These are phyloP conservation scores for Zhuqinia jingwanae DNA, from an alignment of 2,888 invertebrate species.

Conservation along the genomic window DNA sequence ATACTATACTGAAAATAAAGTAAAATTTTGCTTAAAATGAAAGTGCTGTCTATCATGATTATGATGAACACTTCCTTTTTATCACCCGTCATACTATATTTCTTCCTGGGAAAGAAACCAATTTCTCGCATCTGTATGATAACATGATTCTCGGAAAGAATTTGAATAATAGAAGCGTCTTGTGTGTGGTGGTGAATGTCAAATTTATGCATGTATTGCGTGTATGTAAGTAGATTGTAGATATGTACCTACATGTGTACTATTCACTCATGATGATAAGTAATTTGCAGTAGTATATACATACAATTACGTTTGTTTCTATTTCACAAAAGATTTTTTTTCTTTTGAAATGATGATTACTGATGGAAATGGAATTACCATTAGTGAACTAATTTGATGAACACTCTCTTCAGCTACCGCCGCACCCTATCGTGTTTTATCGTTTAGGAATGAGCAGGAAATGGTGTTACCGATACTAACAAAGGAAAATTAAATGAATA, in stretches of 20 bases:
- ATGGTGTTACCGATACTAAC: background rate
- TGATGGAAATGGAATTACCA: background rate
- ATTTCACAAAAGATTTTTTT: background rate
- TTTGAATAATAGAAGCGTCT: too few relatives aligned
- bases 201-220: too few relatives aligned
- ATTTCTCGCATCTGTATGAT: constrained; percentile 26
- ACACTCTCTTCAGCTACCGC: background rate
- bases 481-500: constrained; percentile 13
- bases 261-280: background rate
- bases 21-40: too few relatives aligned
- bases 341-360: background rate
- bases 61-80: constrained; percentile 35
- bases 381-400: background rate
- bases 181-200: too few relatives aligned
- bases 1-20: too few relatives aligned
- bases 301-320: too few relatives aligned
- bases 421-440: background rate
- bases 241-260: background rate
- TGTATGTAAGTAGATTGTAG: background rate
- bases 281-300: too few relatives aligned
- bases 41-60: background rate
- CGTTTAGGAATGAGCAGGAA: background rate
- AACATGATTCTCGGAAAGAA: too few relatives aligned
- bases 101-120: background rate
- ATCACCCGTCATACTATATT: constrained; percentile 2